phyloP scores from a whole-genome alignment of 2,888 invertebrate genomes.

The Plebejus anna region DNA sequence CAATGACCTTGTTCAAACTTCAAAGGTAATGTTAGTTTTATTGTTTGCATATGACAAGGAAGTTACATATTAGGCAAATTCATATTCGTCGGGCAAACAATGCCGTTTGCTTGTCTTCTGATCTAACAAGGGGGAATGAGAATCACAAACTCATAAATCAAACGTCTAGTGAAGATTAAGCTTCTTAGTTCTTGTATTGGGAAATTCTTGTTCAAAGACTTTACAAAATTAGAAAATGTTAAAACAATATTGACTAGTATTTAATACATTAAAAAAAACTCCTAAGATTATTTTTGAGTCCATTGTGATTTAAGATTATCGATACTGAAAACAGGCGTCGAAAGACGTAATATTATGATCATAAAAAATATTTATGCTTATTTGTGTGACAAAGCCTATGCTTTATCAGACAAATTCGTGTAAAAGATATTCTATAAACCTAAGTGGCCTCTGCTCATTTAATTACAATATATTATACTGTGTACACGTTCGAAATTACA shows the following conservation, averaged over 20 bases:
- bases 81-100: constrained; percentile 1
- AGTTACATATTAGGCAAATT: constrained; percentile 12
- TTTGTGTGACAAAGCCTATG: too few species aligned
- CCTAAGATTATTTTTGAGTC: too few species aligned
- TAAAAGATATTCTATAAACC: too few species aligned
- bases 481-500: not conserved
- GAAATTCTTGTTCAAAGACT: not conserved
- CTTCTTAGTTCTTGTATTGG: not conserved
- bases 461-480: not conserved
- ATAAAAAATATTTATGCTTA: too few species aligned
- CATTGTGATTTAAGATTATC: too few species aligned
- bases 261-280: too few species aligned
- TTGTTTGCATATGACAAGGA: constrained; percentile 4
- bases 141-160: not conserved
- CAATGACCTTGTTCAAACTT: not conserved
- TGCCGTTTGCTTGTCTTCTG: not conserved
- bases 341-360: too few species aligned
- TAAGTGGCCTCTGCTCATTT: too few species aligned
- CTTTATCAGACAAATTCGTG: too few species aligned
- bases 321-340: too few species aligned
- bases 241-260: too few species aligned
- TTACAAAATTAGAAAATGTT: not conserved
- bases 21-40: constrained; percentile 12
- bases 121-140: not conserved
- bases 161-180: not conserved